Evolutionary conservation across 2,797 vertebrate genomes (phyloP).

Genomic region (Australoheros facetus): DNA sequence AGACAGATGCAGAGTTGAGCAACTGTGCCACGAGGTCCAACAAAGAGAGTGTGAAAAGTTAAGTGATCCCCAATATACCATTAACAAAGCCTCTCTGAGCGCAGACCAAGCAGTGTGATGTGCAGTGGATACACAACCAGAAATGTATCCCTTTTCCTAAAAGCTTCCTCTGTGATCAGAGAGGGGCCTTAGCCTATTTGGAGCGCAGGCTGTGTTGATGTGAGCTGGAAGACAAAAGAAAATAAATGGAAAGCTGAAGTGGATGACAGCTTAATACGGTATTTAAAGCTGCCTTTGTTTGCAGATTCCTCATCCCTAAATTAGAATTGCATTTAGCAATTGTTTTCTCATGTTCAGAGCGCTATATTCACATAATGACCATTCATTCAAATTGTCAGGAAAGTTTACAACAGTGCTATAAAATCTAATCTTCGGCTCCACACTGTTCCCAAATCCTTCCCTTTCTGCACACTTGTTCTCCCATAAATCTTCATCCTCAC

Average conservation of each 20-base stretch:
- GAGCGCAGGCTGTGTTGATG: slow-evolving; percentile 25
- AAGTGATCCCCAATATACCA: slow-evolving; percentile 35
- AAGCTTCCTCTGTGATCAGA: slow-evolving; percentile 48
- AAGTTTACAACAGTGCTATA: slow-evolving; percentile 50
- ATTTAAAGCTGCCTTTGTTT: slow-evolving; percentile 58
- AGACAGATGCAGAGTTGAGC: slow-evolving; percentile 71
- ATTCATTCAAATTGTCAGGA: slow-evolving; percentile 42
- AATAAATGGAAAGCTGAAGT: slow-evolving; percentile 55
- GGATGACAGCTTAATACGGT: slow-evolving; percentile 53
- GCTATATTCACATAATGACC: slow-evolving; percentile 47
- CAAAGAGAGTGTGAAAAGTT: slow-evolving; percentile 46
- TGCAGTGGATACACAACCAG: neutral
- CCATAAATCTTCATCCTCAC: slow-evolving; percentile 59
- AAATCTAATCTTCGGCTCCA: slow-evolving; percentile 48
- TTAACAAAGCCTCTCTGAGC: slow-evolving; percentile 42
- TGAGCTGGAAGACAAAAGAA: slow-evolving; percentile 46
- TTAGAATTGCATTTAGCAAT: slow-evolving; percentile 46
- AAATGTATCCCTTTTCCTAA: slow-evolving; percentile 27
- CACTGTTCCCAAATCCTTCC: slow-evolving; percentile 38
- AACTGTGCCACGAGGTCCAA: slow-evolving; percentile 14
- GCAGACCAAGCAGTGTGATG: neutral
- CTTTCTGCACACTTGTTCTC: slow-evolving; percentile 18
- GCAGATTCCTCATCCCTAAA: slow-evolving; percentile 49
- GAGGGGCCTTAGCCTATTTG: slow-evolving; percentile 53
- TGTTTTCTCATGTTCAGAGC: slow-evolving; percentile 31